Evolutionary conservation across 1,140 invertebrate genomes (phyloP).

Genomic region (Marisa cornuarietis): DNA sequence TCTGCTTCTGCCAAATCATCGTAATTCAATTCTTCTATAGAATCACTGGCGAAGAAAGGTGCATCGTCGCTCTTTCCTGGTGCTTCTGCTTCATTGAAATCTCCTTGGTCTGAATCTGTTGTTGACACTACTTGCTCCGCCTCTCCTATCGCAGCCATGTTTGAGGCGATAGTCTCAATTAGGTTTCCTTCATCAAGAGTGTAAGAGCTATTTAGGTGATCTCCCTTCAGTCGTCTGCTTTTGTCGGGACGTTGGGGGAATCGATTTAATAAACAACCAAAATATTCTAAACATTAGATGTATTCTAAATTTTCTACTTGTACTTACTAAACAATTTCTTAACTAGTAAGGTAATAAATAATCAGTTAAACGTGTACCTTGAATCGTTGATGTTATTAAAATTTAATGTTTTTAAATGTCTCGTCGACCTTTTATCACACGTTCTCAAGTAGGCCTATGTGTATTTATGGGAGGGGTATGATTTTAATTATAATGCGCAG

Average conservation of each 20-base stretch:
- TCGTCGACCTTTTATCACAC: too few species aligned
- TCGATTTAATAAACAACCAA: too few species aligned
- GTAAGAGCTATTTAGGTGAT: not conserved
- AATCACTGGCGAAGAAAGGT: slow-evolving; percentile 46
- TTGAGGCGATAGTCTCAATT: slow-evolving; percentile 5
- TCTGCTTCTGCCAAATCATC: slow-evolving; percentile 32
- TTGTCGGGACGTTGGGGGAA: too few species aligned
- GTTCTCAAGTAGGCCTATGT: too few species aligned
- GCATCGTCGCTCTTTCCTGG: slow-evolving; percentile 38
- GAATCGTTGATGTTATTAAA: too few species aligned
- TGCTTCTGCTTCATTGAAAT: slow-evolving; percentile 48
- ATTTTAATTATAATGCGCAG: too few species aligned
- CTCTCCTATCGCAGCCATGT: slow-evolving; percentile 48
- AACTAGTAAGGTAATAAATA: too few species aligned
- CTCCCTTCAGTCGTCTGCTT: slow-evolving; percentile 10
- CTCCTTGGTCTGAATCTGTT: slow-evolving; percentile 44
- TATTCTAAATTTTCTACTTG: too few species aligned
- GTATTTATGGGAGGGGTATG: not conserved
- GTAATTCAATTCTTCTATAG: slow-evolving; percentile 44
- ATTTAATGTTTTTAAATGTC: too few species aligned
- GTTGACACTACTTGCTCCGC: slow-evolving; percentile 43
- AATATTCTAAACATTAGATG: too few species aligned
- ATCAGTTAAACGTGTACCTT: not conserved
- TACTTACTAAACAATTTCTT: too few species aligned
- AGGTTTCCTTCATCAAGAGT: not conserved